phyloP scores from a whole-genome alignment of 2,797 vertebrate species.

The Chanos chanos region DNA sequence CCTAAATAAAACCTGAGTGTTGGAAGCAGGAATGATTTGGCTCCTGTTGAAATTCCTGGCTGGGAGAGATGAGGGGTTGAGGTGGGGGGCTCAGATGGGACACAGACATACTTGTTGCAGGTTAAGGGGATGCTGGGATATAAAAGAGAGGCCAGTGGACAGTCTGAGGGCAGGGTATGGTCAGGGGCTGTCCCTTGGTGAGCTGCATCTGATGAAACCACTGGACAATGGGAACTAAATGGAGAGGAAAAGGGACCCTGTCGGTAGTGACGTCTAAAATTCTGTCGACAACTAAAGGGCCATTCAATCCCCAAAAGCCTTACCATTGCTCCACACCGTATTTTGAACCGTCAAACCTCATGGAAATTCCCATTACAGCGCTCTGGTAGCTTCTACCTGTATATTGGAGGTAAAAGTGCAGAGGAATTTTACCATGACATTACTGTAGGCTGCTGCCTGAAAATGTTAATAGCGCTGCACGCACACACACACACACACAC shows the following conservation, averaged over 20 bases:
- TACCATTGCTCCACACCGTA: conserved; percentile 71
- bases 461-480: no score
- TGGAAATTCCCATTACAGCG: conserved; percentile 71
- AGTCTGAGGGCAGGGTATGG: conserved; percentile 58
- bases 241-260: no score
- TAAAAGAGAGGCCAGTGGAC: conserved; percentile 69
- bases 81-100: conserved; percentile 23
- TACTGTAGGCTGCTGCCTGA: not conserved
- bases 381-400: conserved; percentile 30
- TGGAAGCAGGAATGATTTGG: conserved; percentile 35
- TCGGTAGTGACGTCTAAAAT: conserved; percentile 59
- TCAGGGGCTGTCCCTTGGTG: conserved; percentile 77
- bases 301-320: conserved; percentile 73
- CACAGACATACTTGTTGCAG: conserved; percentile 50
- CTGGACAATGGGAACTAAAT: conserved; percentile 67
- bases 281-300: conserved; percentile 72
- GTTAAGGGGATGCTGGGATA: conserved; percentile 53
- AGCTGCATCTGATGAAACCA: conserved; percentile 79
- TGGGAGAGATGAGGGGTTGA: conserved; percentile 21
- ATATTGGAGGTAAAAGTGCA: conserved; percentile 18
- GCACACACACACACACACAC: no score
- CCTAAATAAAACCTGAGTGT: conserved; percentile 43
- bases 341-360: conserved; percentile 58
- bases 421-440: conserved; percentile 4
- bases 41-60: conserved; percentile 38